Conservation (phyloP, 2,888 invertebrate genomes). For the Orthosia gothica region DNA sequence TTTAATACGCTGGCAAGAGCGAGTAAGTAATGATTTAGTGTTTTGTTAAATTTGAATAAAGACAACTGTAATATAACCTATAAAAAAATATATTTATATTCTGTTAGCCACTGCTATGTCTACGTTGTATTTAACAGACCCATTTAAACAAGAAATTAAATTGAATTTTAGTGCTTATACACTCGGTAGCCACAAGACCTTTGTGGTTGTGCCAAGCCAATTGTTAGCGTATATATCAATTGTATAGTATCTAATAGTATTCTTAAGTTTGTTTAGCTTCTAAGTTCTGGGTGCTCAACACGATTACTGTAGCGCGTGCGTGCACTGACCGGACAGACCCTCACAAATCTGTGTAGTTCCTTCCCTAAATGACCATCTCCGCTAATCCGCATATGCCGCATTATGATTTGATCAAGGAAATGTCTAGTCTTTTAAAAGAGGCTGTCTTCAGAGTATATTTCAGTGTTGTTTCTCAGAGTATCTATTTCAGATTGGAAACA, state of each 20-base stretch:
- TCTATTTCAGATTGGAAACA: no score
- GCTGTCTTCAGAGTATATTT: no score
- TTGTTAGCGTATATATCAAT: conserved; percentile 9
- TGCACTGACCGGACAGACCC: neutral
- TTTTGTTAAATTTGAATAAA: neutral
- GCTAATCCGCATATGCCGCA: neutral
- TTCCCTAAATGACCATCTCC: neutral
- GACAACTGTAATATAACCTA: neutral
- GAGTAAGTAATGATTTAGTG: neutral
- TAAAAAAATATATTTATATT: conserved; percentile 9
- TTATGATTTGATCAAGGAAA: neutral
- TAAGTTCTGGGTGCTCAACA: neutral
- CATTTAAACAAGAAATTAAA: conserved; percentile 23
- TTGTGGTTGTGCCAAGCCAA: conserved; percentile 39
- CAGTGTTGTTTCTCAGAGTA: no score
- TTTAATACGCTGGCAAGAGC: no score
- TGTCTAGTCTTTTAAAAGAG: no score
- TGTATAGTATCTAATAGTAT: neutral
- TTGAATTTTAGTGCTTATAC: conserved; percentile 2
- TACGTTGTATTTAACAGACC: conserved; percentile 1
- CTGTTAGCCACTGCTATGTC: conserved; percentile 5
- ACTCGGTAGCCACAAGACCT: conserved; percentile 24
- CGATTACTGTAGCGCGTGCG: neutral
- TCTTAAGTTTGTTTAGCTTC: neutral
- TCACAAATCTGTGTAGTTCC: neutral